Percentiles rank a stretch among this genome's conserved stretches.
These are phyloP conservation scores for Drosophila birchii DNA, from an alignment of 2,888 invertebrate genomes.

Conservation along the genomic window DNA sequence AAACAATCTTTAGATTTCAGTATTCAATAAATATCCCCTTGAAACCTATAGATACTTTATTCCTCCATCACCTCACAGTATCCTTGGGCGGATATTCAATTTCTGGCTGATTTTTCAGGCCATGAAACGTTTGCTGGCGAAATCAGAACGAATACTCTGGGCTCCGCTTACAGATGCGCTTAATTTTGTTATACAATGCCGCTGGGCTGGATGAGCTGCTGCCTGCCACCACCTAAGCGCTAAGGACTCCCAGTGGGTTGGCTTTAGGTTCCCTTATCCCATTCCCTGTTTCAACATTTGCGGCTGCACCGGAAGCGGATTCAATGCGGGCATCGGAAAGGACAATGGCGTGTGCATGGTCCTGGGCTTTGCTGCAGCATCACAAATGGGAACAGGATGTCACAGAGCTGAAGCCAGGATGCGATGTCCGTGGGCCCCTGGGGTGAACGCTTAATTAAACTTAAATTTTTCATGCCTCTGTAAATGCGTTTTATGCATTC, in stretches of 20 bases:
- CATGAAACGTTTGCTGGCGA: constrained; percentile 32
- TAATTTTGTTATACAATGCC: constrained; percentile 57
- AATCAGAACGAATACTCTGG: constrained; percentile 62
- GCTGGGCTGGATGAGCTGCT: constrained; percentile 27
- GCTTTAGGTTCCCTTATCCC: constrained; percentile 17
- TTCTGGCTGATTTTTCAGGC: background rate
- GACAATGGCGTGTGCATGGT: constrained; percentile 60
- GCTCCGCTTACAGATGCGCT: constrained; percentile 64
- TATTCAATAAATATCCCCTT: background rate
- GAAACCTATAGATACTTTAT: background rate
- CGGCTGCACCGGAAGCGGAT: constrained; percentile 61
- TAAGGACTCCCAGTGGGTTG: constrained; percentile 37
- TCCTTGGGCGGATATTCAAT: background rate
- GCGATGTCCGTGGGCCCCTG: constrained; percentile 49
- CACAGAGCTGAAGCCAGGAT: constrained; percentile 51
- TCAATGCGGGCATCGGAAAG: constrained; percentile 66
- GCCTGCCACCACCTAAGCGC: constrained; percentile 15
- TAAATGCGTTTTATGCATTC: constrained; percentile 48
- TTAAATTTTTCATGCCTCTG: constrained; percentile 74
- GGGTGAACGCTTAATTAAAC: constrained; percentile 76
- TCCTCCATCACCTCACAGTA: background rate
- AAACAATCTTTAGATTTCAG: background rate
- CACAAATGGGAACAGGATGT: constrained; percentile 65
- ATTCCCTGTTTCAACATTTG: constrained; percentile 8
- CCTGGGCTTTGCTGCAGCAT: constrained; percentile 25